Base-by-base conservation (phyloP, 2,888 invertebrate genomes). In the Drosophila maculinotata region DNA sequence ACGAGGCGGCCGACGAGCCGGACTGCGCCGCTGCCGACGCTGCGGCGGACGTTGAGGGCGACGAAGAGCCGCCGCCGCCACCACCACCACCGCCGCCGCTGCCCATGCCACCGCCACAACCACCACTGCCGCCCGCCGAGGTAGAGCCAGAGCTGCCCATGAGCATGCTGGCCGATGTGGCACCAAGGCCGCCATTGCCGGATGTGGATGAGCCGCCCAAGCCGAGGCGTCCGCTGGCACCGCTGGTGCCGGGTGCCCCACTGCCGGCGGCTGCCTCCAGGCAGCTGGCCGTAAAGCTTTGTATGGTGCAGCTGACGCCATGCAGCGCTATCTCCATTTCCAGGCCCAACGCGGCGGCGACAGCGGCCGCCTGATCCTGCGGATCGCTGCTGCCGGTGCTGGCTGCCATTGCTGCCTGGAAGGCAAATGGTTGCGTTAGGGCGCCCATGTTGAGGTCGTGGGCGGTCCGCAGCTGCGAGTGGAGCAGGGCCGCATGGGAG, bases 401-500 rank as follows among this genome's bases (percentile, higher is more conserved):
- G 23, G 92, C 91, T 41, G 88, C 88, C 79, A 90, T 74, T 3
- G 88, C 83, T 31, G 92, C 91, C 91, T 90, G 90, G 62, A 92
- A 92, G 63, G 91, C 89, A 78, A 92, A 92, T 69, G 92, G 91
- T 59, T 91, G 89, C 44, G 89, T 79, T 65, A 92, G 66, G 41
- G 88, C 89, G 72, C 87, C 79, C 77, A 89, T 75, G 47, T 82
- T 89, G 62, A 91, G 82, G 33, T 91, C 91, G 69, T 89, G 90
- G 58, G 89, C 89, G 56, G 87, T 79, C 68, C 91, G 78, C 77
- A 91, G 81, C 51, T 95, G 95, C 76, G 96, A 94, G 92, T 96
- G 92, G 91, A 92, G 92, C 89, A 92, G 90, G 92, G 92, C 89
- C 72, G 89, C 85, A 36, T 88, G 86, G 92, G 93, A 80, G 92